Percentiles rank a stretch among this genome's conserved stretches.
These are phyloP conservation scores for Teleiodes luculella DNA, from an alignment of 2,888 invertebrate species.

Conservation along the genomic window DNA sequence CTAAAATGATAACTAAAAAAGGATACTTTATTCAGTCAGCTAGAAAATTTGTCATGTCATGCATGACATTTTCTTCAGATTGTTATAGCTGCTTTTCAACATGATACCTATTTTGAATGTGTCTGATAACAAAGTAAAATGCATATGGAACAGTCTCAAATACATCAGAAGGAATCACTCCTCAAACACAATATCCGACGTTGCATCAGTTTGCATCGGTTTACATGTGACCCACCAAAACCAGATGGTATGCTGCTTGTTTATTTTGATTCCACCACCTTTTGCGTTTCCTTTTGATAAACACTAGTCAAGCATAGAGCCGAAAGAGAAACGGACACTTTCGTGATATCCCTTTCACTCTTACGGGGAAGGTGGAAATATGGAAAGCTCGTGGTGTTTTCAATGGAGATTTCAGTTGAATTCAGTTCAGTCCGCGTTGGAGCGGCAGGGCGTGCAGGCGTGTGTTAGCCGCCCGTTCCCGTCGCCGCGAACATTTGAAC, in stretches of 20 bases:
- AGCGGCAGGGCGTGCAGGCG: conserved; percentile 63
- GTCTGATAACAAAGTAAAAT: too few species aligned
- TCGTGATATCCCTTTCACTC: conserved; percentile 45
- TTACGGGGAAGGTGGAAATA: conserved; percentile 39
- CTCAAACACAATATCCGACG: conserved; percentile 13
- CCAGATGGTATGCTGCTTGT: conserved; percentile 47
- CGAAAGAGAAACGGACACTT: conserved; percentile 28
- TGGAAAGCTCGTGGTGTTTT: conserved; percentile 41
- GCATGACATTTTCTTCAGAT: too few species aligned
- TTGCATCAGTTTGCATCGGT: conserved; percentile 22
- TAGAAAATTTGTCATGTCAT: too few species aligned
- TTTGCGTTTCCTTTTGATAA: conserved; percentile 57
- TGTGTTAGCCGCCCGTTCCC: conserved; percentile 37
- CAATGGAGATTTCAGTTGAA: conserved; percentile 56
- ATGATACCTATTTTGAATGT: too few species aligned
- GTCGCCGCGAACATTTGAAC: conserved; percentile 34
- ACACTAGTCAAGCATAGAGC: conserved; percentile 40
- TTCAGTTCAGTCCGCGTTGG: conserved; percentile 73
- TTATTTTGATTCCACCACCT: conserved; percentile 67
- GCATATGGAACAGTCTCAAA: neutral
- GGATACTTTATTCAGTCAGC: too few species aligned
- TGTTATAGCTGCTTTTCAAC: too few species aligned
- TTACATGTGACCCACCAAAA: conserved; percentile 34
- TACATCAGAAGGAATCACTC: neutral
- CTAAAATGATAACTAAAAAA: too few species aligned